Evolutionary conservation across 2,113 vertebrate species (phyloP).

Genomic region (Charadrius vociferus): DNA sequence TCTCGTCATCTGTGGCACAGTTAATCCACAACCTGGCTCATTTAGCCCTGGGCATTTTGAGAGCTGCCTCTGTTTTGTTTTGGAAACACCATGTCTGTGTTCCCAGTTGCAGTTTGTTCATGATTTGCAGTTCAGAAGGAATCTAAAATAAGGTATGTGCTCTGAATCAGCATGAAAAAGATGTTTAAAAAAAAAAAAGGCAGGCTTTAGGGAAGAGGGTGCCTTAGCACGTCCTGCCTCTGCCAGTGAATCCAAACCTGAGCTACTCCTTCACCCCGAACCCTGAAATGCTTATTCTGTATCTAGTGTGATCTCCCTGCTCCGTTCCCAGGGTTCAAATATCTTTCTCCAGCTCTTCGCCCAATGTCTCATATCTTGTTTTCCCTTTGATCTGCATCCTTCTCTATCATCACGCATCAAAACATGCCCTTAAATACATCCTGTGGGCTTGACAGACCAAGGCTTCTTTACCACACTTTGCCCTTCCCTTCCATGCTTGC

Average conservation of each 20-base stretch:
- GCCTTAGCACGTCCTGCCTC: neutral
- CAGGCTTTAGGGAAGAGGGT: neutral
- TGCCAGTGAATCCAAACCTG: neutral
- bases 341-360: neutral
- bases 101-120: neutral
- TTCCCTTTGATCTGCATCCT: rapidly evolving
- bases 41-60: neutral
- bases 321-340: neutral
- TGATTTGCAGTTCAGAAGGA: neutral
- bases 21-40: neutral
- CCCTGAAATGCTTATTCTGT: neutral
- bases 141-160: neutral
- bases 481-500: neutral
- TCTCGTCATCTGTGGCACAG: constrained; percentile 11
- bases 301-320: neutral
- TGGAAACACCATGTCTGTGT: neutral
- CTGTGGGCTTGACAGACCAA: neutral
- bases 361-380: neutral
- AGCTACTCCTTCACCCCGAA: neutral
- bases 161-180: neutral
- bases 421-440: neutral
- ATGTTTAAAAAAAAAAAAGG: neutral
- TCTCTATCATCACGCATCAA: neutral
- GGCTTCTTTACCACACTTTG: neutral
- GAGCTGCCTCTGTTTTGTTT: constrained; percentile 26